Base-by-base conservation (phyloP, 2,888 invertebrate genomes). In the Apodemia duryi region DNA sequence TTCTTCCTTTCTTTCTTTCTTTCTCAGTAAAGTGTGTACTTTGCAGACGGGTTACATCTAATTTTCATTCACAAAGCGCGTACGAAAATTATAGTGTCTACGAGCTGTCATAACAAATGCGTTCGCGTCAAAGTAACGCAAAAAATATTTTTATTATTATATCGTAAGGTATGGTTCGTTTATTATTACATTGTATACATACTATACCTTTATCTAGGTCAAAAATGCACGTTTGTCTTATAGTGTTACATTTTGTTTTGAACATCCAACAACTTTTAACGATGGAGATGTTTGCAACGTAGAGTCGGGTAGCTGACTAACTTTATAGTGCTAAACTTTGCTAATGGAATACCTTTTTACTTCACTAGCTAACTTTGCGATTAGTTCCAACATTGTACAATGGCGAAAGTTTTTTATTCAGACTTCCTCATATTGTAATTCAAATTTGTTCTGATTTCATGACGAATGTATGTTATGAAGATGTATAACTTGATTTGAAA, bases 261-360 rank as follows among this genome's bases (percentile, higher is more conserved):
- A 35, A 35, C 51, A 35, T 28, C 21, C 49, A 35, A 51, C 13
- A 52, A 63, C 38, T 63, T 63, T 43, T 57, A 63, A 63, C 54
- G 63, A 63, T 32, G 54, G 57, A 13, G 32, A 57, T 43, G 63
- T 46, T 63, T 63, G 62, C 32, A n/a, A n/a, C 46, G 29, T 62
- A 13, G 29, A 32, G 29, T 28, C 43, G 63, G 28, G 43, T 21
- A 52, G 52, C 57, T 57, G 52, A 9, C 43, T 21, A 57, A 63
- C 63, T 63, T 43, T 57, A 29, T 52, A 63, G 54, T 52, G 54
- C 41, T 4, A 49, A 63, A 43, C 32, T 57, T 57, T 29, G 57
- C 52, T 57, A 57, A 57, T 57, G 57, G 57, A 57, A 57, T 29
- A 57, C 57, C 57, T 57, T 57, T 57, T 57, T 57, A 57, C 57